Evolutionary conservation across 2,888 invertebrate species (phyloP).

Genomic region (Pheosia tremula): DNA sequence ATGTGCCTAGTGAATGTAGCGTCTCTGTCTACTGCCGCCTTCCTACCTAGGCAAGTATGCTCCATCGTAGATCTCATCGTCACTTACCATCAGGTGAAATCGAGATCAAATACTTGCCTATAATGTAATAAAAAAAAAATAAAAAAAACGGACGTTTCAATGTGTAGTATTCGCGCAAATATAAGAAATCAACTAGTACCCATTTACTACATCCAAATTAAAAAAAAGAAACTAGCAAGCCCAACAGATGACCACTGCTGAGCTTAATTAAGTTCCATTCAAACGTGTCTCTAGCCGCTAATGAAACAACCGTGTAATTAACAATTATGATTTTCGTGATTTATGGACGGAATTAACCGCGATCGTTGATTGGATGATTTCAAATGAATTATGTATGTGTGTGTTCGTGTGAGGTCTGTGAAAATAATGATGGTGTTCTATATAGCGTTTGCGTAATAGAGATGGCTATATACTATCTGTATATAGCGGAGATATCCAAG

Average conservation of each 20-base stretch:
- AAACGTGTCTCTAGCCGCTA: constrained; percentile 15
- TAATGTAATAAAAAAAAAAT: too few relatives aligned
- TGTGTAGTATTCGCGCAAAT: too few relatives aligned
- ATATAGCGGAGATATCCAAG: too few relatives aligned
- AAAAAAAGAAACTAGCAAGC: not conserved
- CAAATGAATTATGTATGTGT: not conserved
- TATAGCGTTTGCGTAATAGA: too few relatives aligned
- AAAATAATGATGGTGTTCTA: not conserved
- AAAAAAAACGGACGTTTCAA: too few relatives aligned
- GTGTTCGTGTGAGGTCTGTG: constrained; percentile 4
- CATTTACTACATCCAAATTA: not conserved
- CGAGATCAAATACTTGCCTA: too few relatives aligned
- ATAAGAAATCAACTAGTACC: not conserved
- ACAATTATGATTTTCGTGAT: constrained; percentile 29
- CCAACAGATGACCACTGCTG: constrained; percentile 6
- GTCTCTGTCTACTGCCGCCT: too few relatives aligned
- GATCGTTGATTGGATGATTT: constrained; percentile 1
- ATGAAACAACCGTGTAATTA: constrained; percentile 30
- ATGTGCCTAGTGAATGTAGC: too few relatives aligned
- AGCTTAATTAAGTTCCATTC: constrained; percentile 23
- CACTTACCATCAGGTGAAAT: too few relatives aligned
- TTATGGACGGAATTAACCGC: constrained; percentile 1
- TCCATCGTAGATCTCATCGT: too few relatives aligned
- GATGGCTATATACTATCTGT: too few relatives aligned
- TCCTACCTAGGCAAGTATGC: too few relatives aligned